Conservation (phyloP, 2,888 invertebrate species). For the Dasypolia templi region DNA sequence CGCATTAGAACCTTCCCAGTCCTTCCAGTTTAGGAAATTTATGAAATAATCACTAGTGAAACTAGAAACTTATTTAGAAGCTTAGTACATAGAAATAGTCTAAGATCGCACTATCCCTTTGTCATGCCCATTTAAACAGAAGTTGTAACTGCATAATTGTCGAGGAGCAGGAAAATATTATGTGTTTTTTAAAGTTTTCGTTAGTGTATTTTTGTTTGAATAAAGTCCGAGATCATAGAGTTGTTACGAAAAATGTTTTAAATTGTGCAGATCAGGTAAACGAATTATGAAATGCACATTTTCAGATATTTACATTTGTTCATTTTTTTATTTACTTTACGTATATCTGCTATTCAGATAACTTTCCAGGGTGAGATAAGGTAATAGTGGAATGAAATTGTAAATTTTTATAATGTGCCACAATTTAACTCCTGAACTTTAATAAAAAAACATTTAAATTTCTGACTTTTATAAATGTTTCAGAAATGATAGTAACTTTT, state of each 20-base stretch:
- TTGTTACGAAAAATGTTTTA: background rate
- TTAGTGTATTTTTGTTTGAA: background rate
- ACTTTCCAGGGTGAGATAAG: slow-evolving; percentile 21
- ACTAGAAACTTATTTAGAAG: background rate
- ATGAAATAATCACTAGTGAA: background rate
- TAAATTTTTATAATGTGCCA: slow-evolving; percentile 14
- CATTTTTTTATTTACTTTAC: no score
- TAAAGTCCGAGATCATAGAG: background rate
- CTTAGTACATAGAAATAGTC: no score
- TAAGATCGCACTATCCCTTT: background rate
- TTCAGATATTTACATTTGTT: slow-evolving; percentile 15
- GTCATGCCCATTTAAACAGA: background rate
- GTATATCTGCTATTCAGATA: background rate
- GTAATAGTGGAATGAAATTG: slow-evolving; percentile 18
- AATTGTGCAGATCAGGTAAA: background rate
- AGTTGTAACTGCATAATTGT: background rate
- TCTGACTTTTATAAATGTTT: background rate
- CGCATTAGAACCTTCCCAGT: background rate
- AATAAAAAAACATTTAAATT: background rate
- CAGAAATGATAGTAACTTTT: background rate
- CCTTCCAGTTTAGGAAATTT: background rate
- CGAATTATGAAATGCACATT: background rate
- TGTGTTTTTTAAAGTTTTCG: background rate
- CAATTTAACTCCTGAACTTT: background rate
- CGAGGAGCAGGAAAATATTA: background rate